phyloP scores from a whole-genome alignment of 2,113 vertebrate species.

The Rallus limicola region DNA sequence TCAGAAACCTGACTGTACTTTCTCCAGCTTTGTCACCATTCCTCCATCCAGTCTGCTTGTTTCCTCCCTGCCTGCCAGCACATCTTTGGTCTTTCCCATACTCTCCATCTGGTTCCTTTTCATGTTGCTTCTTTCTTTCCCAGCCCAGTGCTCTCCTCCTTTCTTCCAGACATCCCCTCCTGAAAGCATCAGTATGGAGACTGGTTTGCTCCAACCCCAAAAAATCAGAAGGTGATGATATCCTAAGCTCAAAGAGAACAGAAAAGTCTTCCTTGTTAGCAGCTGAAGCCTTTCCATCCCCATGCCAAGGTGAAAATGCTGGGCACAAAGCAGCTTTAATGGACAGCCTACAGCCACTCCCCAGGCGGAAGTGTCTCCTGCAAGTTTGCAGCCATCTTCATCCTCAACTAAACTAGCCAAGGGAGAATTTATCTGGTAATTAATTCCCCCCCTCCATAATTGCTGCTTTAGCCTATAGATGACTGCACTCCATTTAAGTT shows the following conservation, averaged over 20 bases:
- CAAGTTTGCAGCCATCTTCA: slow-evolving; percentile 10
- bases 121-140: not conserved
- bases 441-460: slow-evolving; percentile 66
- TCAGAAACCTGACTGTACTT: not conserved
- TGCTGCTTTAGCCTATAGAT: slow-evolving; percentile 69
- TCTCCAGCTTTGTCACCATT: not conserved
- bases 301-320: not conserved
- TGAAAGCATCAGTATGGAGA: not conserved
- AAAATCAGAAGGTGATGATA: not conserved
- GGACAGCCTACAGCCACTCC: not conserved
- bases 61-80: slow-evolving; percentile 45
- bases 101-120: slow-evolving; percentile 48
- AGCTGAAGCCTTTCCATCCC: not conserved
- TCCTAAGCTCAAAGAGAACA: not conserved
- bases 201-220: not conserved
- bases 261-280: not conserved
- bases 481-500: slow-evolving; percentile 73
- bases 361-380: not conserved
- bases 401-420: slow-evolving; percentile 46
- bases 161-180: not conserved
- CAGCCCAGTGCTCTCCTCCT: slow-evolving; percentile 19
- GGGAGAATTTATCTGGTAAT: slow-evolving; percentile 67
- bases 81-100: not conserved
- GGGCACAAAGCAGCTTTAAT: not conserved
- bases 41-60: slow-evolving; percentile 34